phyloP scores from a whole-genome alignment of 2,888 invertebrate genomes.

The Dusona sp. region DNA sequence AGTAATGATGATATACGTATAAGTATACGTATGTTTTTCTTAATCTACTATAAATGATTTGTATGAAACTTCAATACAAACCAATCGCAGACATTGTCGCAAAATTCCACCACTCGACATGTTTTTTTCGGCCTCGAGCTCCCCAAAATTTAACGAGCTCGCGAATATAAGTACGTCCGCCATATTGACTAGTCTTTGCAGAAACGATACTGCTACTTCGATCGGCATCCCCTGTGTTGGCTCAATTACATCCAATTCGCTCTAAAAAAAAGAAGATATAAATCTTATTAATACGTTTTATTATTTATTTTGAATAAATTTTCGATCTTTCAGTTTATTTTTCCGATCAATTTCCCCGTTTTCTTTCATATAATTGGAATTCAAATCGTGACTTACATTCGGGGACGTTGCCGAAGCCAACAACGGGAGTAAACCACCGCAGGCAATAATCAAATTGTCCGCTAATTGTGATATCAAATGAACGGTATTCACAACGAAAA shows the following conservation, averaged over 20 bases:
- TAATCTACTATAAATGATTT: constrained; percentile 48
- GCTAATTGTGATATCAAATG: constrained; percentile 99
- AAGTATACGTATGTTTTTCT: constrained; percentile 31
- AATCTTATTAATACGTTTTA: background rate
- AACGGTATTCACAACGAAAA: constrained; percentile 99
- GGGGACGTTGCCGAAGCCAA: constrained; percentile 99
- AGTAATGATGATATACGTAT: constrained; percentile 54
- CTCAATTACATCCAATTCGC: constrained; percentile 98
- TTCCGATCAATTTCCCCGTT: background rate
- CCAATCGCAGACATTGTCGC: constrained; percentile 97
- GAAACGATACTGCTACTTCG: constrained; percentile 98
- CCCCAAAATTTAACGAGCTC: constrained; percentile 98
- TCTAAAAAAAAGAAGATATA: constrained; percentile 87
- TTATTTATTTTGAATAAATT: background rate
- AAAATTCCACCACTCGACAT: constrained; percentile 99
- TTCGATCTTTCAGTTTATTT: background rate
- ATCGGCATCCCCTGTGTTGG: constrained; percentile 99
- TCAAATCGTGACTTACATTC: constrained; percentile 89
- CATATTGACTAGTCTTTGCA: constrained; percentile 99
- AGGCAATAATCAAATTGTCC: constrained; percentile 99
- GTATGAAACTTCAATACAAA: constrained; percentile 85
- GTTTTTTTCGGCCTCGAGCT: constrained; percentile 99
- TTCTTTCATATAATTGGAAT: background rate
- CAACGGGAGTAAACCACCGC: constrained; percentile 97
- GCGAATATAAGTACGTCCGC: constrained; percentile 99